Evolutionary conservation across 2,113 vertebrate genomes (phyloP).

Genomic region (Brachirus orientalis): DNA sequence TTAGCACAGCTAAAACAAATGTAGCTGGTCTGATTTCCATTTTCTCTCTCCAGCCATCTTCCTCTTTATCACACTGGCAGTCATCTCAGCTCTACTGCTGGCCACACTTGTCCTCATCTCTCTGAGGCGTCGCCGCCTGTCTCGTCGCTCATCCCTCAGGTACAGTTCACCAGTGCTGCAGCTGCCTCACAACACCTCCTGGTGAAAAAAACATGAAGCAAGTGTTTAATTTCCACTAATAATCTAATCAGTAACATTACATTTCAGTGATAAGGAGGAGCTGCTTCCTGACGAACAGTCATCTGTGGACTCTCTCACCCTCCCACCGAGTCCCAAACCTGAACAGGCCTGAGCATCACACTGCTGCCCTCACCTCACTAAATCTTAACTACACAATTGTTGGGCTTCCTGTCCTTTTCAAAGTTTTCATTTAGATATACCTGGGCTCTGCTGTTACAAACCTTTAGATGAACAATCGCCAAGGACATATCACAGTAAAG

Average conservation of each 20-base stretch:
- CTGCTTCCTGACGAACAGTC: conserved; percentile 68
- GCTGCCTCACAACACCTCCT: neutral
- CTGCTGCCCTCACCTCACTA: neutral
- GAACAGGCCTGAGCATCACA: conserved; percentile 32
- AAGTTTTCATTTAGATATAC: neutral
- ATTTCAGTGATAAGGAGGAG: conserved; percentile 75
- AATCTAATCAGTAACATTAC: neutral
- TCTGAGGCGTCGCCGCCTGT: conserved; percentile 39
- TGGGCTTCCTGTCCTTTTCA: neutral
- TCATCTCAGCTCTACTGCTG: conserved; percentile 69
- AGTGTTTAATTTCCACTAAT: neutral
- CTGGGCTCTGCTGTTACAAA: neutral
- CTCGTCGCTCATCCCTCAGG: conserved; percentile 26
- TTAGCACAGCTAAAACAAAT: too few species aligned
- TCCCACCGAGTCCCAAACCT: conserved; percentile 40
- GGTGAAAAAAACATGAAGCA: neutral
- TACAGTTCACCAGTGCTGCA: neutral
- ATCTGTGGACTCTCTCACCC: conserved; percentile 50
- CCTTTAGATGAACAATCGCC: neutral
- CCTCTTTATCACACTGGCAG: conserved; percentile 69
- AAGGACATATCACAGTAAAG: neutral
- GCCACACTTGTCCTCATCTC: conserved; percentile 61
- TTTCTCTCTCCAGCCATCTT: conserved; percentile 66
- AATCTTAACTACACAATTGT: neutral
- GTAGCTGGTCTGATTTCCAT: neutral